Evolutionary conservation across 2,797 vertebrate genomes (phyloP), one percentile per base, ranked within the genome.

Genomic region (Dendrocincla fuliginosa): DNA sequence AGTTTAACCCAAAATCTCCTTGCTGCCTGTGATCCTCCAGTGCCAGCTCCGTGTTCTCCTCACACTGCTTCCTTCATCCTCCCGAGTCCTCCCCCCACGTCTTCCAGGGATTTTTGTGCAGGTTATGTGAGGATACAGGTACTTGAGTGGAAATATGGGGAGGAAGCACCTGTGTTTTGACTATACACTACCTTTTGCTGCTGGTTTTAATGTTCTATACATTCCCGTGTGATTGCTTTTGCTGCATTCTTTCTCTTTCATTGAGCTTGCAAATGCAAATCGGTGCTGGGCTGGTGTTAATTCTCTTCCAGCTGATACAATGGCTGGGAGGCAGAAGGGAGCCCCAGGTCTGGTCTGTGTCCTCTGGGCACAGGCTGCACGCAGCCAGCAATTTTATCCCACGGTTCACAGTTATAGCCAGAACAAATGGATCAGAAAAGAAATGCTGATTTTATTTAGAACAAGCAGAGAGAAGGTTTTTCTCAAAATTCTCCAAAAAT

Each of bases 91-190:
- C 42, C 44, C n/a, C 39, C 14, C 68, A 61, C 4, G 3, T 76
- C 42, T 84, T 78, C 24, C 78, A 73, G 52, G 50, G 59, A 61
- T 70, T 84, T 94, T 68, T 52, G 27, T 44, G 47, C 28, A 67
- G 70, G 63, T 92, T 87, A 69, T 82, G 24, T 77, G 67, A 94
- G 92, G 78, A 67, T 63, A 86, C 3, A 1, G 59, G 11, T 37
- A 57, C 39, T 61, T 2, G 6, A 87, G 47, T 70, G 74, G 79
- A 73, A 84, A 73, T 52, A 60, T 0, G 30, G 56, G 28, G 73
- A 78, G 92, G 93, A 75, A 79, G 63, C 74, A 87, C 84, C 90
- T 84, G 74, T 90, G 90, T 86, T 92, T 75, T 84, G 63, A 76
- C 85, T 90, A 8, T 15, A 35, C 22, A 7, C 53, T n/a, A 3